Conservation (phyloP, 2,113 vertebrate genomes). For the Smithornis capensis region DNA sequence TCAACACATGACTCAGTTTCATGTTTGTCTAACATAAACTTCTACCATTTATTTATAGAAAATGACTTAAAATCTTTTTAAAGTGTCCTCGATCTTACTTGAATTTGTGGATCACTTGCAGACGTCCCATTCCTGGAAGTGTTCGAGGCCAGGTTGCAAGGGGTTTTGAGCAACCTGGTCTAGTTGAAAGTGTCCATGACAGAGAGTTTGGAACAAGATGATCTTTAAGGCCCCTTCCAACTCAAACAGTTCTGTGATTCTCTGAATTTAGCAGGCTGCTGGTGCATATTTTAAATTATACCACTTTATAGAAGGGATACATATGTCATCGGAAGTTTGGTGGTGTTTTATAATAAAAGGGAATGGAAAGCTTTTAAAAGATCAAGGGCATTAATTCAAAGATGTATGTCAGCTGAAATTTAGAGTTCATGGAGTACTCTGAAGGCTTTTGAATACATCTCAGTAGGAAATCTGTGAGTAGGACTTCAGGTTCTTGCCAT, state of each 20-base stretch:
- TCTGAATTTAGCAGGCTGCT: not conserved
- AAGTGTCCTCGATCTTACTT: constrained; percentile 8
- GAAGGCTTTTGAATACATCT: not conserved
- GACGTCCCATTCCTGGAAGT: not conserved
- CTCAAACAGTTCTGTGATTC: not conserved
- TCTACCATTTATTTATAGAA: constrained; percentile 17
- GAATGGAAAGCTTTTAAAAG: not conserved
- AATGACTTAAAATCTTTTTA: not conserved
- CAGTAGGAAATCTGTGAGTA: not conserved
- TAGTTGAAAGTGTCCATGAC: not conserved
- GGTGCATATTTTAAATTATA: not conserved
- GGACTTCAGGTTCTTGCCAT: not conserved
- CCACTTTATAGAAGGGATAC: not conserved
- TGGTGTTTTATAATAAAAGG: not conserved
- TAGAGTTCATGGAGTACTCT: not conserved
- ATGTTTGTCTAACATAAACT: not conserved
- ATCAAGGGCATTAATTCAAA: not conserved
- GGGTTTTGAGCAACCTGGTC: not conserved
- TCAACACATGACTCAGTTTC: not conserved
- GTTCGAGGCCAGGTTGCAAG: too few relatives aligned
- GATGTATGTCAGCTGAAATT: constrained; percentile 9
- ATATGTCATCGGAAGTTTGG: not conserved
- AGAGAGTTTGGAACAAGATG: not conserved
- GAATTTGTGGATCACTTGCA: not conserved
- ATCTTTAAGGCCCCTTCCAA: not conserved